Base-by-base conservation (phyloP, 2,888 invertebrate species). In the Acleris literana region DNA sequence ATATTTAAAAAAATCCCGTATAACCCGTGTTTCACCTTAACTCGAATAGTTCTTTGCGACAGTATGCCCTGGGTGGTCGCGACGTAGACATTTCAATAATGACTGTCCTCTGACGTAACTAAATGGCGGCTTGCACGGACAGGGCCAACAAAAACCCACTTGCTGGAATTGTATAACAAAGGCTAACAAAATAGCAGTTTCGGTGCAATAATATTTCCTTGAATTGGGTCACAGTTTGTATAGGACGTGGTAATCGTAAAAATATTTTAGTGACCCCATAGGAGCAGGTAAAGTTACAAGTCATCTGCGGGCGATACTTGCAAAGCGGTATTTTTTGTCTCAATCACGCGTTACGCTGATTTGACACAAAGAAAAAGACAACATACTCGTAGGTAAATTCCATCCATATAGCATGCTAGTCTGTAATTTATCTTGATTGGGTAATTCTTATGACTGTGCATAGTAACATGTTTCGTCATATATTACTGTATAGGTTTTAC, bases 41-140 rank as follows among this genome's bases (percentile, higher is more conserved):
- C 29, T 61, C 29, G 55, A 56, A 46, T 59, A 44, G 55, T 62
- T 66, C 79, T 76, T 73, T 73, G 70, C 69, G 76, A 69, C 86
- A 72, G 85, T 88, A 77, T 86, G 86, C 86, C 85, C 74, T 86
- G 89, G 90, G 89, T 90, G 91, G 90, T 87, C 90, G 81, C 72
- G 72, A 76, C 75, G 74, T 76, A 83, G 82, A 87, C 83, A 81
- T 83, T 86, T 82, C 85, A 86, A 88, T 88, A 88, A 90, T 87
- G 86, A 85, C 81, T 75, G 80, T 74, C 77, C 76, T 76, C 80
- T 84, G 83, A 84, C 83, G 84, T 84, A 86, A 86, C 81, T 33
- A 39, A 39, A 75, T 80, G 81, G 76, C 82, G 81, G 81, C 80
- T 72, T 79, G 80, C 76, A 78, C 79, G 76, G 76, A 79, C 73